Evolutionary conservation across 2,888 invertebrate species (phyloP).

Genomic region (Drosophila melanosoma): DNA sequence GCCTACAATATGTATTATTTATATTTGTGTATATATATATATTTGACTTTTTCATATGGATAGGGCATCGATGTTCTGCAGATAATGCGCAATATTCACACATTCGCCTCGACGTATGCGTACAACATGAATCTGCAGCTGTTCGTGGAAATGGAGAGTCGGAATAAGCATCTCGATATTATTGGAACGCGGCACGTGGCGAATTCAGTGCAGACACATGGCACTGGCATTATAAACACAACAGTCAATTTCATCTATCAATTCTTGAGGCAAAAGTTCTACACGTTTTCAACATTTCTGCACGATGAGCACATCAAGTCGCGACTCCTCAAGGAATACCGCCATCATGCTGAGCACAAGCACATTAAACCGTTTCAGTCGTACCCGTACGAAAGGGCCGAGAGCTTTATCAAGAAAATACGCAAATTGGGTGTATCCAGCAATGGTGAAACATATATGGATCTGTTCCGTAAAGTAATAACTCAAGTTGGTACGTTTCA

Average conservation of each 20-base stretch:
- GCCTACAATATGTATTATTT: not conserved
- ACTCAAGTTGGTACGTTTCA: slow-evolving; percentile 92
- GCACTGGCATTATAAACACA: slow-evolving; percentile 97
- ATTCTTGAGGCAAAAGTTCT: slow-evolving; percentile 96
- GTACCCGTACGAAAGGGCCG: slow-evolving; percentile 92
- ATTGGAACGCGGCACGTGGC: slow-evolving; percentile 98
- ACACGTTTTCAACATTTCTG: slow-evolving; percentile 97
- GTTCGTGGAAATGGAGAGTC: slow-evolving; percentile 96
- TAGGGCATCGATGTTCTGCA: slow-evolving; percentile 97
- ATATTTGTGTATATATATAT: not conserved
- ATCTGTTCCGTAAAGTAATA: slow-evolving; percentile 95
- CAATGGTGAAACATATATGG: slow-evolving; percentile 95
- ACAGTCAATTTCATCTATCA: slow-evolving; percentile 97
- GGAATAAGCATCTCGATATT: slow-evolving; percentile 97
- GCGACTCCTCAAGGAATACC: slow-evolving; percentile 94
- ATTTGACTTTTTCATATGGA: slow-evolving; percentile 11
- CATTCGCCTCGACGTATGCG: slow-evolving; percentile 96
- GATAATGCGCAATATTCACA: slow-evolving; percentile 98
- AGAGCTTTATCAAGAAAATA: slow-evolving; percentile 96
- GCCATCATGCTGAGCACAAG: slow-evolving; percentile 90
- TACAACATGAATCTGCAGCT: slow-evolving; percentile 99
- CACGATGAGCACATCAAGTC: slow-evolving; percentile 99
- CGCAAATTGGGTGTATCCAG: slow-evolving; percentile 92
- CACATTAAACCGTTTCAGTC: slow-evolving; percentile 69
- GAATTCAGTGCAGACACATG: slow-evolving; percentile 98